Evolutionary conservation across 2,888 invertebrate species (phyloP).

Genomic region (Gandaritis pyraliata): DNA sequence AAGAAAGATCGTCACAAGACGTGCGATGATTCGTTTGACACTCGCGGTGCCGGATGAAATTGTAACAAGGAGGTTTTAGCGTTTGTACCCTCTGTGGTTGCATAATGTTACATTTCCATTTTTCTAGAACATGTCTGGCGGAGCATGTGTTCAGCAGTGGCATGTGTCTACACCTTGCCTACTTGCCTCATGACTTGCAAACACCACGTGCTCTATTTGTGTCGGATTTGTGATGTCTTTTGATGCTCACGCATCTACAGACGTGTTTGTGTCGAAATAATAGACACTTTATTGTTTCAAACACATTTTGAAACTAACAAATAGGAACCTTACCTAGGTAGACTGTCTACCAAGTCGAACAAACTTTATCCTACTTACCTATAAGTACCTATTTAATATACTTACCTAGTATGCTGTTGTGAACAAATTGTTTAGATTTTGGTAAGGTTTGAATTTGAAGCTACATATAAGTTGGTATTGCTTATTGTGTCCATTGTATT

Average conservation of each 20-base stretch:
- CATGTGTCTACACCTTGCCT: constrained; percentile 8
- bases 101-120: constrained; percentile 32
- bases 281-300: no score
- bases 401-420: no score
- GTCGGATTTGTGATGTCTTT: constrained; percentile 1
- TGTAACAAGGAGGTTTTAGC: constrained; percentile 48
- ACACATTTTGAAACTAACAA: no score
- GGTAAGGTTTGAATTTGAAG: no score
- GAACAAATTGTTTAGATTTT: no score
- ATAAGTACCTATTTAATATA: no score
- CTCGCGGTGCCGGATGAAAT: constrained; percentile 49
- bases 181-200: constrained; percentile 8
- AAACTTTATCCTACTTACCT: no score
- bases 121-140: constrained; percentile 11
- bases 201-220: constrained; percentile 9
- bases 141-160: neutral
- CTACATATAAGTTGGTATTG: no score
- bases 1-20: constrained; percentile 38
- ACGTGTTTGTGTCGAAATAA: neutral
- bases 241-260: neutral
- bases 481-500: no score
- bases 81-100: constrained; percentile 34
- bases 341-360: no score
- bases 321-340: no score
- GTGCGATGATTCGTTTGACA: constrained; percentile 33